These are phyloP conservation scores for Colius striatus DNA, from an alignment of 2,113 vertebrate species.

Conservation along the genomic window DNA sequence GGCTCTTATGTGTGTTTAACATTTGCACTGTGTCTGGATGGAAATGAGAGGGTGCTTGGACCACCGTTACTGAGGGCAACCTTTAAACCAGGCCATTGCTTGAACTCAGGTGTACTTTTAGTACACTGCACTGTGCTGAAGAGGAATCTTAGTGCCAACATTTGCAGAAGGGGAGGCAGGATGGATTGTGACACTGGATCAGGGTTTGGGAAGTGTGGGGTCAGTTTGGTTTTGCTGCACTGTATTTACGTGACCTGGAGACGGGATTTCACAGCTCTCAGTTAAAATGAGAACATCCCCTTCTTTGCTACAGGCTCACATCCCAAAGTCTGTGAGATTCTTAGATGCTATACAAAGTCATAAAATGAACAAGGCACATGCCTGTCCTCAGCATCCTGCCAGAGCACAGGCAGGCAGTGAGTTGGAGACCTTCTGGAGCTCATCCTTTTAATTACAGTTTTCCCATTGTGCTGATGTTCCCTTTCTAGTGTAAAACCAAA, in stretches of 20 bases:
- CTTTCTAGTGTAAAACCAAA: not conserved
- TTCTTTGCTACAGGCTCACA: too few species aligned
- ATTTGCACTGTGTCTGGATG: not conserved
- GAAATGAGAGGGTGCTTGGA: not conserved
- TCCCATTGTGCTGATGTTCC: fast-evolving
- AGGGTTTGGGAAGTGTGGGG: not conserved
- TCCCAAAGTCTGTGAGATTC: too few species aligned
- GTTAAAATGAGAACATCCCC: not conserved
- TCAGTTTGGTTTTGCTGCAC: not conserved
- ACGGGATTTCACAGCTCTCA: not conserved
- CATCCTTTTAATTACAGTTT: too few species aligned
- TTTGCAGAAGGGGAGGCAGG: not conserved
- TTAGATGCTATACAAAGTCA: too few species aligned
- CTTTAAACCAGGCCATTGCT: not conserved
- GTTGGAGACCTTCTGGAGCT: too few species aligned
- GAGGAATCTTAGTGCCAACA: fast-evolving
- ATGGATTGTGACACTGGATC: fast-evolving
- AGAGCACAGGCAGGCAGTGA: too few species aligned
- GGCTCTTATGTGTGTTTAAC: not conserved
- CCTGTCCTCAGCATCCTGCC: too few species aligned
- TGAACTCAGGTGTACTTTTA: not conserved
- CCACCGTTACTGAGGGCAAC: not conserved
- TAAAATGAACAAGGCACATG: too few species aligned
- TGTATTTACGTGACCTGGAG: not conserved
- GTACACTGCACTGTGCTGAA: too few species aligned